Percentiles rank a stretch among this genome's conserved stretches.
Conservation (phyloP, 2,797 vertebrate genomes). For the Aphelocoma californica region DNA sequence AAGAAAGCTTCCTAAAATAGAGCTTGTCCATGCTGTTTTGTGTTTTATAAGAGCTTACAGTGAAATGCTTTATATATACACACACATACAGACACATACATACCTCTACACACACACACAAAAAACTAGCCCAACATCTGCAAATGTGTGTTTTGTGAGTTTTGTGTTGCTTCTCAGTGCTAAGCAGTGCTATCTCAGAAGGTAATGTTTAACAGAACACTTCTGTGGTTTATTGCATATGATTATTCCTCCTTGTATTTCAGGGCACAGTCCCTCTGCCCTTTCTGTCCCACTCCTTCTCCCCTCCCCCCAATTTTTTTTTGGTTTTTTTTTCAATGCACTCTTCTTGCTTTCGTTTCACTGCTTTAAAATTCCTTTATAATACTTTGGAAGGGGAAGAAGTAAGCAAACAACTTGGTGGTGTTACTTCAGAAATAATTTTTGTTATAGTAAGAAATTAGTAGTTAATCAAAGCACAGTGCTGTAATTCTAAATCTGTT, state of each 20-base stretch:
- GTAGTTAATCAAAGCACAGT: slow-evolving; percentile 24
- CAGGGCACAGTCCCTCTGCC: not conserved
- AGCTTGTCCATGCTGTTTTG: not conserved
- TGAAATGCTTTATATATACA: not conserved
- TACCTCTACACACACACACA: too few relatives aligned
- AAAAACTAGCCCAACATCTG: not conserved
- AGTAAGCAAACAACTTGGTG: not conserved
- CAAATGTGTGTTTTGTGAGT: not conserved
- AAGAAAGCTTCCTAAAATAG: slow-evolving; percentile 25
- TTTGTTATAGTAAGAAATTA: not conserved
- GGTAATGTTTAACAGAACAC: slow-evolving; percentile 55
- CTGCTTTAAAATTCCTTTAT: not conserved
- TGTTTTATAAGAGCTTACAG: not conserved
- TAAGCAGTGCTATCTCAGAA: not conserved
- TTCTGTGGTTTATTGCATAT: slow-evolving; percentile 25
- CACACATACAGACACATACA: too few relatives aligned
- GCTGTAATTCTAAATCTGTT: slow-evolving; percentile 18
- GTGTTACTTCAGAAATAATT: not conserved
- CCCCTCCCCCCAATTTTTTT: fast-evolving
- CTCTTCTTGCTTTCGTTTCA: not conserved
- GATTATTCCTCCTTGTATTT: slow-evolving; percentile 5
- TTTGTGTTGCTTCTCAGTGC: not conserved
- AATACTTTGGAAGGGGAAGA: not conserved
- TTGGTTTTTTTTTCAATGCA: not conserved
- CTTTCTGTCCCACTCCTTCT: not conserved